Percentiles rank a stretch among this genome's conserved stretches.
Evolutionary conservation across 1,140 invertebrate genomes (phyloP).

Genomic region (Mesaphorura yosii): DNA sequence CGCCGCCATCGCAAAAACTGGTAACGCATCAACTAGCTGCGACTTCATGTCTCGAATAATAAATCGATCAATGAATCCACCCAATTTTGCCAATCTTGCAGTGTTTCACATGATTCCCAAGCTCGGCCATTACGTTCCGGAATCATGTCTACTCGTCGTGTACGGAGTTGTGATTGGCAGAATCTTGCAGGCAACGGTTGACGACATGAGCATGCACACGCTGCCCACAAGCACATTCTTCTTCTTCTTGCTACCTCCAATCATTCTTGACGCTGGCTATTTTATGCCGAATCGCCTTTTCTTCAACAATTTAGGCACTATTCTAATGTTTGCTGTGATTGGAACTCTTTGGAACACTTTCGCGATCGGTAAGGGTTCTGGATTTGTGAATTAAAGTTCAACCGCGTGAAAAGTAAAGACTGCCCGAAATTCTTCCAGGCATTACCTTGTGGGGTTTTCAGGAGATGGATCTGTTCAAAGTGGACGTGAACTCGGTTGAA

Average conservation of each 20-base stretch:
- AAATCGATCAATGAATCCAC: background rate
- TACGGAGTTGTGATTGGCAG: slow-evolving; percentile 86
- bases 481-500: slow-evolving; percentile 64
- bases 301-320: slow-evolving; percentile 91
- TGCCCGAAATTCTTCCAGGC: background rate
- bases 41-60: background rate
- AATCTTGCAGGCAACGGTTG: slow-evolving; percentile 58
- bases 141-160: slow-evolving; percentile 90
- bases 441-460: slow-evolving; percentile 66
- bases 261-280: slow-evolving; percentile 93
- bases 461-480: slow-evolving; percentile 64
- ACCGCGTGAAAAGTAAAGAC: slow-evolving; percentile 33
- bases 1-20: slow-evolving; percentile 86
- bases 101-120: slow-evolving; percentile 88
- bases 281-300: slow-evolving; percentile 95
- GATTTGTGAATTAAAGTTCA: background rate
- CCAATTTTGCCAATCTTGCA: slow-evolving; percentile 41
- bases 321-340: slow-evolving; percentile 86
- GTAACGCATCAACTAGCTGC: slow-evolving; percentile 40
- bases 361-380: slow-evolving; percentile 60
- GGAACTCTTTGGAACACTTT: slow-evolving; percentile 93
- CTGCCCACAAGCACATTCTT: slow-evolving; percentile 90
- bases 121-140: slow-evolving; percentile 77
- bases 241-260: slow-evolving; percentile 88
- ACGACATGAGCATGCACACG: slow-evolving; percentile 67